phyloP scores from a whole-genome alignment of 2,888 invertebrate genomes.

The Idaea aversata region DNA sequence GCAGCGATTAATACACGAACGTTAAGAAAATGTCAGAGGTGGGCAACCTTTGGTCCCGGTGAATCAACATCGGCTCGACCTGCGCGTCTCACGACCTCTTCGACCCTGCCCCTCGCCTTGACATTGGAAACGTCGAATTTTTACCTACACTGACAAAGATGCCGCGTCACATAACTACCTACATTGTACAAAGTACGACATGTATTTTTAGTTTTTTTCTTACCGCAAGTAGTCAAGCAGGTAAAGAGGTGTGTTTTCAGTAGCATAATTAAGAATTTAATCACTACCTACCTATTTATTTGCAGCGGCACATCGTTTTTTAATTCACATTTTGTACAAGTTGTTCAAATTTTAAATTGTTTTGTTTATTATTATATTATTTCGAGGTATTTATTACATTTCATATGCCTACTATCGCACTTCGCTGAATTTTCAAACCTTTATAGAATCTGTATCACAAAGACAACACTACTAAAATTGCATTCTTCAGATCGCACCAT shows the following conservation, averaged over 20 bases:
- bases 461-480: too few species aligned
- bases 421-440: too few species aligned
- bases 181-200: neutral
- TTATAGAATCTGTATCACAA: too few species aligned
- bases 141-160: slow-evolving; percentile 8
- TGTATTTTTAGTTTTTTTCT: neutral
- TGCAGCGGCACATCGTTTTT: too few species aligned
- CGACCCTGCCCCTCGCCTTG: slow-evolving; percentile 39
- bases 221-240: neutral
- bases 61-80: slow-evolving; percentile 55
- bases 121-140: slow-evolving; percentile 32
- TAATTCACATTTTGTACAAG: too few species aligned
- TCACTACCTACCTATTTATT: too few species aligned
- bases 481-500: too few species aligned
- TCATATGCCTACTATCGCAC: too few species aligned
- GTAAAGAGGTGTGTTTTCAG: neutral
- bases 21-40: slow-evolving; percentile 60
- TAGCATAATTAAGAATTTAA: neutral
- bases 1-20: slow-evolving; percentile 30
- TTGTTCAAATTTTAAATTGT: too few species aligned
- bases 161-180: neutral
- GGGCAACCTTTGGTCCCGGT: slow-evolving; percentile 58
- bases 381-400: too few species aligned
- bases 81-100: slow-evolving; percentile 62
- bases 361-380: too few species aligned